Evolutionary conservation across 2,888 invertebrate genomes (phyloP).

Genomic region (Dermolepida albohirtum): DNA sequence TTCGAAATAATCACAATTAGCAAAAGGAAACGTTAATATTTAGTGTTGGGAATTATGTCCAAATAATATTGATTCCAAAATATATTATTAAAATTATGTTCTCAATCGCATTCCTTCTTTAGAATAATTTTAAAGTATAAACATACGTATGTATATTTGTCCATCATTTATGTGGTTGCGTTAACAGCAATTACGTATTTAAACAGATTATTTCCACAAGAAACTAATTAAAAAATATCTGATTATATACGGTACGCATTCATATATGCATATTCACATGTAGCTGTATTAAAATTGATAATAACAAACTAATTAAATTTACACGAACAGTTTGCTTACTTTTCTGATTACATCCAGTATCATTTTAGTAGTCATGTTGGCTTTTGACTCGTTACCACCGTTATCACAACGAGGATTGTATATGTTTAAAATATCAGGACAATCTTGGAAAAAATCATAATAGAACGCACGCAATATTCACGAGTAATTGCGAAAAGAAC

Average conservation of each 20-base stretch:
- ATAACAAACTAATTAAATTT: neutral
- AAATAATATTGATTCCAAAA: too few relatives aligned
- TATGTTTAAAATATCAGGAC: slow-evolving; percentile 11
- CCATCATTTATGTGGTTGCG: neutral
- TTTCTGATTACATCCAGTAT: slow-evolving; percentile 33
- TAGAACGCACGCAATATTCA: slow-evolving; percentile 20
- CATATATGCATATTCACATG: neutral
- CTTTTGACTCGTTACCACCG: slow-evolving; percentile 2
- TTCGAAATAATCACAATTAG: too few relatives aligned
- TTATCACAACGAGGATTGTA: slow-evolving; percentile 14
- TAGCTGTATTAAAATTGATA: neutral
- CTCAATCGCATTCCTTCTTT: too few relatives aligned
- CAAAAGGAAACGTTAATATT: too few relatives aligned
- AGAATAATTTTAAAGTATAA: too few relatives aligned
- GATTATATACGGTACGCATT: slow-evolving; percentile 31
- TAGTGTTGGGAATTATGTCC: too few relatives aligned
- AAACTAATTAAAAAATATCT: neutral
- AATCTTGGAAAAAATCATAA: slow-evolving; percentile 21
- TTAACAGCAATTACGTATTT: neutral
- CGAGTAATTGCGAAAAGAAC: slow-evolving; percentile 9
- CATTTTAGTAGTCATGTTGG: slow-evolving; percentile 24
- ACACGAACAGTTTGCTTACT: slow-evolving; percentile 22
- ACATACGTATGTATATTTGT: too few relatives aligned
- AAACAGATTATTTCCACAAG: neutral
- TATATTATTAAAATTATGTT: too few relatives aligned